Conservation (phyloP, 2,888 invertebrate species). For the Choristoneura rosaceana region DNA sequence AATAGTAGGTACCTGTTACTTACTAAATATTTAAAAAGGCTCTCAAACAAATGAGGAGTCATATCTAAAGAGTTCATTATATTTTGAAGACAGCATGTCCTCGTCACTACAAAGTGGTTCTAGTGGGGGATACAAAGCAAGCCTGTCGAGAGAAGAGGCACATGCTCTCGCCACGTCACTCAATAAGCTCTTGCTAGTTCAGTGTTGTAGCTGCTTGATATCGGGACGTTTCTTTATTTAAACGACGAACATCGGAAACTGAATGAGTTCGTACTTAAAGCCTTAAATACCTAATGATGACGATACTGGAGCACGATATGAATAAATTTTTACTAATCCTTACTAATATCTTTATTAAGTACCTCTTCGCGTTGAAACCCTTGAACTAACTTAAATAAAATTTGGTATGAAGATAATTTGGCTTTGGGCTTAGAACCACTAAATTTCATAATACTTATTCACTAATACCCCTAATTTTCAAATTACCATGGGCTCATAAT, state of each 20-base stretch:
- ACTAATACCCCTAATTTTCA: too few relatives aligned
- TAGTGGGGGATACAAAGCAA: conserved; percentile 74
- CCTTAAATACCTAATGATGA: not conserved
- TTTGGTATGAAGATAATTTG: too few relatives aligned
- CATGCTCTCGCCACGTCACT: conserved; percentile 69
- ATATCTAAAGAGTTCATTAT: conserved; percentile 47
- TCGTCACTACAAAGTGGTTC: conserved; percentile 65
- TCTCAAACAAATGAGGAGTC: not conserved
- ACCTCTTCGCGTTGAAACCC: too few relatives aligned
- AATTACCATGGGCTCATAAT: too few relatives aligned
- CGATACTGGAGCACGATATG: too few relatives aligned
- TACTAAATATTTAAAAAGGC: too few relatives aligned
- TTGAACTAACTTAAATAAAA: too few relatives aligned
- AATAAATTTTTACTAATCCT: too few relatives aligned
- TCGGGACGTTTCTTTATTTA: conserved; percentile 50
- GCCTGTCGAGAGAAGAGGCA: conserved; percentile 72
- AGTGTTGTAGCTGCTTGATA: conserved; percentile 60
- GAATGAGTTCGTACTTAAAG: not conserved
- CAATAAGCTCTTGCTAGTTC: conserved; percentile 69
- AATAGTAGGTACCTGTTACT: too few relatives aligned
- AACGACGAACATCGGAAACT: conserved; percentile 5
- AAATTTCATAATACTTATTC: too few relatives aligned
- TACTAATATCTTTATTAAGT: too few relatives aligned
- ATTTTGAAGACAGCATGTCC: conserved; percentile 62
- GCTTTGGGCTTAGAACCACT: too few relatives aligned